A percentile compares a stretch with the other conserved stretches of the same genome.
Conservation (phyloP, 1,140 invertebrate species). For the Elymnias hypermnestra region DNA sequence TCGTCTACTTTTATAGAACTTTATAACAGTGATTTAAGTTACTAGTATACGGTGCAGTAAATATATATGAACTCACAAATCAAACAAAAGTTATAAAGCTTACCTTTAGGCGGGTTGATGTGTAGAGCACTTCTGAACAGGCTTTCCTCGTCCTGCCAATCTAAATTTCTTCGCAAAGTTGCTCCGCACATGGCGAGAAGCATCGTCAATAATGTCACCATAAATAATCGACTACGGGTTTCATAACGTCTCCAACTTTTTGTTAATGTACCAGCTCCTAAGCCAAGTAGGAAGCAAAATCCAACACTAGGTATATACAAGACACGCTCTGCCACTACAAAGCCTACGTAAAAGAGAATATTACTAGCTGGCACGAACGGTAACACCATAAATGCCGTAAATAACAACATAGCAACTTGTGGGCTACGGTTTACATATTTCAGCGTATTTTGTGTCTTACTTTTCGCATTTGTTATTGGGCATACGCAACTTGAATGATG, state of each 20-base stretch:
- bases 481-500: constrained; percentile 66
- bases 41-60: too few species aligned
- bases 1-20: too few species aligned
- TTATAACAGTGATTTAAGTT: too few species aligned
- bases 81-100: too few species aligned
- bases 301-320: constrained; percentile 97
- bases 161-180: constrained; percentile 89
- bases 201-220: constrained; percentile 75
- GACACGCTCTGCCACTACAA: constrained; percentile 96
- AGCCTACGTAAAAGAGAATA: constrained; percentile 96
- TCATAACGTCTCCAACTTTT: constrained; percentile 69
- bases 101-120: constrained; percentile 99
- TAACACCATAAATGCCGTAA: constrained; percentile 87
- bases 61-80: too few species aligned
- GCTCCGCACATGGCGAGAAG: constrained; percentile 84
- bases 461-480: constrained; percentile 39
- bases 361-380: constrained; percentile 97
- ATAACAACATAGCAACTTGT: constrained; percentile 77
- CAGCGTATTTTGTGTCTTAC: constrained; percentile 37
- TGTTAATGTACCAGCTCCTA: constrained; percentile 78
- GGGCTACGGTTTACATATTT: constrained; percentile 54
- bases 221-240: constrained; percentile 66
- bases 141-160: constrained; percentile 95
- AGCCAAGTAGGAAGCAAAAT: constrained; percentile 91
- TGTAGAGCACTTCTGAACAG: constrained; percentile 93